Base-by-base conservation (phyloP, 2,797 vertebrate genomes). In the Rhinichthys osculus region DNA sequence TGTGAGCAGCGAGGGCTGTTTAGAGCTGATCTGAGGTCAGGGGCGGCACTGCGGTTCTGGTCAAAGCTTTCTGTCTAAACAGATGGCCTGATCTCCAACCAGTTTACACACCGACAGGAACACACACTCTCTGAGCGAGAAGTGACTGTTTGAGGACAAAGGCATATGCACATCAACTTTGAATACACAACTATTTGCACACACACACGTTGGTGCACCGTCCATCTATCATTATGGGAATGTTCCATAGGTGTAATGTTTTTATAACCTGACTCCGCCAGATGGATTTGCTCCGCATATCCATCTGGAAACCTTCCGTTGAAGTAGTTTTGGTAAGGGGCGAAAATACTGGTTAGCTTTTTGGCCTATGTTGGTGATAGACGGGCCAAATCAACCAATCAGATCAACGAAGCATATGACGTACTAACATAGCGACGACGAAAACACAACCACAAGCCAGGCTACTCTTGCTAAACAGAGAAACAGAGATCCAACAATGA, bases 11-110 rank as follows among this genome's bases (percentile, higher is more conserved):
- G 42, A 79, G 6, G 38, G 54, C 23, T 30, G 67, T 80, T 33
- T 21, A 47, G 38, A 19, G 50, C 33, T 85, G 72, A 62, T 72
- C 44, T 79, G 66, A 50, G 62, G 83, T 84, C 83, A 70, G 83
- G 16, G 54, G 17, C 27, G 1, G 54, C 38, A 44, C 16, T 44
- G 16, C 4, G 0, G 17, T 72, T 57, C 9, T 59, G 35, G 42
- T 59, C 21, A 71, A 71, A 42, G 35, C 52, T 71, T 19, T 72
- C 6, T 0, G 0, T 74, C 40, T 11, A 74, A 84, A 78, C 74
- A 78, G 82, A 83, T 83, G 71, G 82, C 35, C 35, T 72, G 38
- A 71, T 82, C 59, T 21, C 82, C 59, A 33, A 35, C 33, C n/a
- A 33, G n/a, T 78, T 83, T 19, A 35, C 38, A 38, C 67, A 30